phyloP scores from a whole-genome alignment of 2,888 invertebrate species.

The Esperia sulphurella region DNA sequence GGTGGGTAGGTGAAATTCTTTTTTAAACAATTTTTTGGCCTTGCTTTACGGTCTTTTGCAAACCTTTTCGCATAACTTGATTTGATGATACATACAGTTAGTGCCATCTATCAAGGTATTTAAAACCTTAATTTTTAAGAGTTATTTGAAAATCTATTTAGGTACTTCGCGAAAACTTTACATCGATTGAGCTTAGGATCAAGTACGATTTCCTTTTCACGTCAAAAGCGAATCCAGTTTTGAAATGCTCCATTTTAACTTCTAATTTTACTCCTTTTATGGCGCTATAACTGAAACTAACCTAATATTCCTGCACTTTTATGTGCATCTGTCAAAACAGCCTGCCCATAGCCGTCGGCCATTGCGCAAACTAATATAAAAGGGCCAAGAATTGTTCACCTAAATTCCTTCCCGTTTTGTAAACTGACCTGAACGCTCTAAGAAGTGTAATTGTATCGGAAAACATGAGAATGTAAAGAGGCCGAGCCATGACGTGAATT shows the following conservation, averaged over 20 bases:
- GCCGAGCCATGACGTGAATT: not conserved
- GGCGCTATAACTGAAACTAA: slow-evolving; percentile 44
- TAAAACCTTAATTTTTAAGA: no score
- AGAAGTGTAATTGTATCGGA: slow-evolving; percentile 58
- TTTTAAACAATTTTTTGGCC: no score
- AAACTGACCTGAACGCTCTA: slow-evolving; percentile 36
- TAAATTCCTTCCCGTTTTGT: slow-evolving; percentile 35
- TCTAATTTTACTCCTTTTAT: slow-evolving; percentile 34
- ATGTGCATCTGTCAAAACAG: slow-evolving; percentile 65
- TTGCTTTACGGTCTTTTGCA: no score
- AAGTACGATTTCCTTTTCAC: no score
- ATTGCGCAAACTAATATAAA: slow-evolving; percentile 40
- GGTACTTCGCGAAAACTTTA: no score
- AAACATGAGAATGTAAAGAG: slow-evolving; percentile 34
- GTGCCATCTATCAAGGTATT: no score
- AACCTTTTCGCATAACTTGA: no score
- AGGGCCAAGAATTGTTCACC: slow-evolving; percentile 36
- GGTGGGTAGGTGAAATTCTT: no score
- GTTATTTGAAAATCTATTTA: no score
- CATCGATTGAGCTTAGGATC: no score
- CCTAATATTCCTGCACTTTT: slow-evolving; percentile 32
- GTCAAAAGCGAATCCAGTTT: not conserved
- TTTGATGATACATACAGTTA: no score
- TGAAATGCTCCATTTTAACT: not conserved
- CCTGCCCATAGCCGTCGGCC: slow-evolving; percentile 19